Base-by-base conservation (phyloP, 2,113 vertebrate species). In the Chionis minor region DNA sequence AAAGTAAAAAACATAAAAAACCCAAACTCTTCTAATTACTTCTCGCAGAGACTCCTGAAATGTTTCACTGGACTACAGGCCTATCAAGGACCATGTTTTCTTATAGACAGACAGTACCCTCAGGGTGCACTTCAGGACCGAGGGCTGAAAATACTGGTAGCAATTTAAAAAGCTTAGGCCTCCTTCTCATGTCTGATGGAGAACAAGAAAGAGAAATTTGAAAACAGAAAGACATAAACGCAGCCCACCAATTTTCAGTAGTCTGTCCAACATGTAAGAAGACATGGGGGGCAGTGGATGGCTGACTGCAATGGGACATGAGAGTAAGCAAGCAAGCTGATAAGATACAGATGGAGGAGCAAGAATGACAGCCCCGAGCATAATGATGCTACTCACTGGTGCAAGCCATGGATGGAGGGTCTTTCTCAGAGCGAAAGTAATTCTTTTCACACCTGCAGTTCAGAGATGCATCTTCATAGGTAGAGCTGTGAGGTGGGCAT, bases 391-490 rank as follows among this genome's bases (percentile, higher is more conserved):
- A 98, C 99, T 98, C 98, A 99, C 99, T 99, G 95, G 99, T 99
- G 96, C 99, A 99, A 98, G 99, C 99, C 99, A 99, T 99, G 96
- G 99, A 99, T 96, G 99, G 98, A 86, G 99, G 98, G 95, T 99
- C 99, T 97, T 98, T 99, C 65, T 99, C 99, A 59, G 99, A 98
- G 47, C 99, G 98, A 98, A 99, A 99, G 98, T 99, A 99, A 98
- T 99, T 99, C 97, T 99, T 99, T 98, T 99, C 99, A 97, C 99
- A 99, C 97, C 97, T 98, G 95, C 99, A 99, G 98, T 99, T 98
- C 95, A 98, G 93, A 74, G 99, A 98, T 9, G 99, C 99, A 70
- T 99, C 99, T 96, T 99, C 98, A 3, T 98, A 98, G 28, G 99
- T 98, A 79, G 99, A 98, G 84, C 99, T 99, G 88, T 99, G 99